Evolutionary conservation across 2,113 vertebrate species (phyloP), one percentile per base, ranked within the genome.

Genomic region (Oreochromis niloticus): DNA sequence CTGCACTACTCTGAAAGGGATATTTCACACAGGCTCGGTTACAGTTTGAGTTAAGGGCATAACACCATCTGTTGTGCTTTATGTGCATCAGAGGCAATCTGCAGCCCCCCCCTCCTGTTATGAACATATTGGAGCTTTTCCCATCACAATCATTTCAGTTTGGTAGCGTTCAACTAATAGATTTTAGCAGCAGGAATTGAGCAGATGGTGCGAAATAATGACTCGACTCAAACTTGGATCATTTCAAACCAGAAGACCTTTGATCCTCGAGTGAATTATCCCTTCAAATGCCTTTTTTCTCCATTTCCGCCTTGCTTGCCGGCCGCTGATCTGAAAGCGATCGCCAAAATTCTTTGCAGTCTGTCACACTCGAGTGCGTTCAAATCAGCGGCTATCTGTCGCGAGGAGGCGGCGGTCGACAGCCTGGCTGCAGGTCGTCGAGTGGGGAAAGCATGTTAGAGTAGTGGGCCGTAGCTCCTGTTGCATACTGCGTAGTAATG

Each of bases 401-500:
- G 6, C 6, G 12, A 81, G 81, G 78, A 83, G 82, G 83, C 6
- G 8, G 52, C 41, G 27, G 46, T 56, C 32, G 63, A 82, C 75
- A 81, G 79, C 88, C 81, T 84, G 78, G 19, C 43, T 9, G 81
- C 87, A 41, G 88, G 82, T 68, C 80, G 30, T 48, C 6, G 12
- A 73, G 57, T 16, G 71, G 52, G 85, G 84, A 80, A 91, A 87
- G 80, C 52, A 82, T 80, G 80, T 82, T 14, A 71, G 93, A 94
- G 92, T 91, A 93, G 48, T 89, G 92, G 87, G 85, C 85, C 43
- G 16, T 86, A 91, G 84, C 92, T 91, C 92, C 85, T 89, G 89
- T 91, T 92, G 89, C 90, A 91, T 93, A 93, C 86, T 88, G 92
- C 89, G 86, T 95, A 91, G 91, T 95, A 75, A 95, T 94, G 82